Conservation (phyloP, 2,888 invertebrate genomes). For the Lomographa bimaculata region DNA sequence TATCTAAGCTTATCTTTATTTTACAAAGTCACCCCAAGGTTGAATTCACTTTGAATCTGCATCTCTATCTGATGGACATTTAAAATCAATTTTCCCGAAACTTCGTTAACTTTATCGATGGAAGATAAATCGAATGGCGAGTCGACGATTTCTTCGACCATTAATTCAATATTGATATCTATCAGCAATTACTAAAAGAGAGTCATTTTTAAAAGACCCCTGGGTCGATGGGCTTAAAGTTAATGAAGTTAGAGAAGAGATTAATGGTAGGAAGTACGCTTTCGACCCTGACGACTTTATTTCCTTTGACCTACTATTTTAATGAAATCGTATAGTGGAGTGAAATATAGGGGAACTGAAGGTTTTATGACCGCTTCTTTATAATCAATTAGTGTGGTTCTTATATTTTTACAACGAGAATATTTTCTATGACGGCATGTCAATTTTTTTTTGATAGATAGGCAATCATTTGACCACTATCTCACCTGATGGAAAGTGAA, state of each 20-base stretch:
- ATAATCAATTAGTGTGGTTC: conserved; percentile 4
- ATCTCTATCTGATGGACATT: conserved; percentile 35
- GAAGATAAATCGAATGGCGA: conserved; percentile 52
- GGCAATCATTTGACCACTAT: too few relatives aligned
- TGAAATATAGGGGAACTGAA: conserved; percentile 11
- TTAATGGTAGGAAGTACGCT: conserved; percentile 28
- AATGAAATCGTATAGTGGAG: conserved; percentile 15
- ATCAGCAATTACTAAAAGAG: conserved; percentile 46
- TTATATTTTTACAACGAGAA: too few relatives aligned
- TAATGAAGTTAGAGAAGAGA: conserved; percentile 34
- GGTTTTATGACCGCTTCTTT: conserved; percentile 3
- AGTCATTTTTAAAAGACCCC: conserved; percentile 36
- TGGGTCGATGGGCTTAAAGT: conserved; percentile 32
- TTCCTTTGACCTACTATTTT: conserved; percentile 17
- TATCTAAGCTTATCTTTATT: too few relatives aligned
- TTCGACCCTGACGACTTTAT: conserved; percentile 23
- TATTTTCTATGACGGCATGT: too few relatives aligned
- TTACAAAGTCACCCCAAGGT: too few relatives aligned
- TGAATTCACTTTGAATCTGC: conserved; percentile 20
- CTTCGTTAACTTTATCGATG: conserved; percentile 62
- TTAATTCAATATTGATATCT: conserved; percentile 54
- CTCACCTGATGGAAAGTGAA: too few relatives aligned
- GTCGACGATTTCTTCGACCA: conserved; percentile 48
- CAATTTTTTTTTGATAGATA: too few relatives aligned
- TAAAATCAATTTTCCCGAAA: conserved; percentile 57